Base-by-base conservation (phyloP, 64 coral and sea anemone species). In the Pocillopora damicornis region DNA sequence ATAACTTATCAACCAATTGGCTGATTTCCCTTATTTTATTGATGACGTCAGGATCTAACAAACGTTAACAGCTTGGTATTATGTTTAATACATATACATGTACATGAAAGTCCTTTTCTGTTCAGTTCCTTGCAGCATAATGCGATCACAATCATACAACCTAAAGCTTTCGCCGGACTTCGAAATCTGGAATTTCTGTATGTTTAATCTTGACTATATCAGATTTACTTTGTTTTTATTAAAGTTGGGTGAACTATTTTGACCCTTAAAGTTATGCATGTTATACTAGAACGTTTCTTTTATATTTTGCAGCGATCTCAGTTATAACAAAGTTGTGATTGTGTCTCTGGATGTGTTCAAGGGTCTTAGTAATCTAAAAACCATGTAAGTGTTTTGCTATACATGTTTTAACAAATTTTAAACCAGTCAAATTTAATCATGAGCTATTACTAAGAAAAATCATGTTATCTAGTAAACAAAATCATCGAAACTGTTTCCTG, bases 41-140 rank as follows among this genome's bases (percentile, higher is more conserved):
- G 42, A 51, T 51, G 42, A 51, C 7, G 42, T 51, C 3, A 51
- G 0, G 42, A 51, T 51, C 42, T 51, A 4, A 51, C 1, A 7
- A 51, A 51, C 2, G 42, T 51, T 51, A 0, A 51, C 42, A 51
- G 42, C 42, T 51, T 51, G 42, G 42, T 51, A 51, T 2, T 30
- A 30, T 30, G 30, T 30, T 51, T 7, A 51, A 51, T 51, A 51
- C 42, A 51, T 7, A 51, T 2, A 7, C 42, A 51, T 51, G 42
- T 51, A 51, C 42, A 51, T 51, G 7, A 51, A 18, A 69, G 22
- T 69, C 38, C 14, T 36, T 51, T 56, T 79, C 20, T 6, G 64
- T 65, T 64, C 36, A 89, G 88, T 17, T 72, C 65, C 58, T 78
- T 89, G 17, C 60, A 89, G 10, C 76, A 89, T 14, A 89, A 89